A percentile compares a stretch with the other conserved stretches of the same genome.
These are phyloP conservation scores for Cacatua alba DNA, from an alignment of 2,113 vertebrate species.

Conservation along the genomic window DNA sequence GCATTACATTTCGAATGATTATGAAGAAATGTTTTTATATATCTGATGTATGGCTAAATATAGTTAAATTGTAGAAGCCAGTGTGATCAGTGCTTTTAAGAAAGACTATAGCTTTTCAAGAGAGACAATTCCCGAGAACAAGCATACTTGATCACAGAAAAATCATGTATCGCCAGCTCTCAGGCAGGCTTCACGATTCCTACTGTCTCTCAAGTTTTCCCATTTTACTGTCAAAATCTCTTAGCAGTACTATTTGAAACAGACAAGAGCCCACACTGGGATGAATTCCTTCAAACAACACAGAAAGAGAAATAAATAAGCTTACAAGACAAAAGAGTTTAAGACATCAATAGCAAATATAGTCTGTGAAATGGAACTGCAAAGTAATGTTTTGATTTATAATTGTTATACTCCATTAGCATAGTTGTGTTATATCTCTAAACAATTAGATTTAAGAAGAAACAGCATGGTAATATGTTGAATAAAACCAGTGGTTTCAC, in stretches of 20 bases:
- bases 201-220: not conserved
- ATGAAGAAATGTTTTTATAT: not conserved
- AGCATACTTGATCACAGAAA: not conserved
- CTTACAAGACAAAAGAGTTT: not conserved
- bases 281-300: not conserved
- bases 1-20: not conserved
- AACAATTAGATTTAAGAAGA: not conserved
- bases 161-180: not conserved
- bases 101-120: not conserved
- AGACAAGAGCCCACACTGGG: not conserved
- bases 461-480: fast-evolving
- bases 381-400: not conserved
- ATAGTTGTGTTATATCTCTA: not conserved
- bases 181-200: not conserved
- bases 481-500: not conserved
- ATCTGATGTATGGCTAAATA: too few relatives aligned
- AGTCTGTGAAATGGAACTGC: not conserved
- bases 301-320: not conserved
- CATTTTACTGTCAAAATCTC: not conserved
- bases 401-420: not conserved
- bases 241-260: not conserved
- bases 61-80: too few relatives aligned
- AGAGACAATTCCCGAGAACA: not conserved
- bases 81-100: too few relatives aligned
- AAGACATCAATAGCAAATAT: not conserved